Conservation (phyloP, 1,140 invertebrate genomes). For the Drosophila virilis region DNA sequence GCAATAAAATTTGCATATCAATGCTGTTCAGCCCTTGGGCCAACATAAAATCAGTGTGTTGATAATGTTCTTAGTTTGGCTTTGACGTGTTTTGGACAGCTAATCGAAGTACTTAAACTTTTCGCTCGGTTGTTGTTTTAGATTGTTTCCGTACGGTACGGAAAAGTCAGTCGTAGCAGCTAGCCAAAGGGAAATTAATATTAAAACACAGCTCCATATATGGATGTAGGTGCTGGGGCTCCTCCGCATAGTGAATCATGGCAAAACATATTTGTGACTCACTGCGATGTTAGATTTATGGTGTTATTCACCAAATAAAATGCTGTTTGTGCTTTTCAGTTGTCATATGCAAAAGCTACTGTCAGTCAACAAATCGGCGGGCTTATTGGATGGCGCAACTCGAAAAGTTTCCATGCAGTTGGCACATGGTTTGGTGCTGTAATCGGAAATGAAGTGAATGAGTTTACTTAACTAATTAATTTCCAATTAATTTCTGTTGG, state of each 20-base stretch:
- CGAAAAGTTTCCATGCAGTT: background rate
- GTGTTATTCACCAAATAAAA: background rate
- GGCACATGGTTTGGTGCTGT: background rate
- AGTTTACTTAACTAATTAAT: constrained; percentile 74
- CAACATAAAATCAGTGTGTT: constrained; percentile 25
- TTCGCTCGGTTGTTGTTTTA: background rate
- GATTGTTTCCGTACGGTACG: constrained; percentile 18
- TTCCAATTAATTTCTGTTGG: constrained; percentile 60
- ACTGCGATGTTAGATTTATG: background rate
- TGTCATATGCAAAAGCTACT: background rate
- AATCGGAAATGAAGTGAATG: constrained; percentile 19
- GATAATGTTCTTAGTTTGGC: constrained; percentile 15
- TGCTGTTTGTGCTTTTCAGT: background rate
- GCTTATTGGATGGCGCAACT: background rate
- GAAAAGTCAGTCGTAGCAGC: constrained; percentile 20
- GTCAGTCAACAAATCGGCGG: background rate
- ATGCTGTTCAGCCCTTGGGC: constrained; percentile 2
- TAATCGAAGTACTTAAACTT: constrained; percentile 30
- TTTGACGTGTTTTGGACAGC: constrained; percentile 27
- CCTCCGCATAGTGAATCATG: constrained; percentile 11
- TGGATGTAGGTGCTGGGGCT: background rate
- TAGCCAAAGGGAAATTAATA: constrained; percentile 39
- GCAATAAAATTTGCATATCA: constrained; percentile 41
- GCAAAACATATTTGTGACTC: constrained; percentile 15
- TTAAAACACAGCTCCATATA: constrained; percentile 2